Evolutionary conservation across 2,113 vertebrate genomes (phyloP), one percentile per base, ranked within the genome.

Genomic region (Pygoscelis antarcticus): DNA sequence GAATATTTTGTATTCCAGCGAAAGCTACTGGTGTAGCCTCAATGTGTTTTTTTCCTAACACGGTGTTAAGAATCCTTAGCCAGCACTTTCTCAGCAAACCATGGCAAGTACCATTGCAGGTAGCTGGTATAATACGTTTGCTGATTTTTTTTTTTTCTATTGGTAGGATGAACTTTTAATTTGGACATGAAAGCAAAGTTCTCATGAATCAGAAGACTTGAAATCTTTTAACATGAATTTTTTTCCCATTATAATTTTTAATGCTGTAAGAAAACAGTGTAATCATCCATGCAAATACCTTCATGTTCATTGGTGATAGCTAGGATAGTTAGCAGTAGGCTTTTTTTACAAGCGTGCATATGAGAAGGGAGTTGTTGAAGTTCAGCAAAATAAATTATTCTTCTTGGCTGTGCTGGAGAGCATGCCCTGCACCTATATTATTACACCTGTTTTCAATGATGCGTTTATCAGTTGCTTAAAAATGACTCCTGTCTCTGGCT

Each of bases 401-500:
- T 87, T 18, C 26, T 36, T 83, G 57, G 11, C 54, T 94, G 25
- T 88, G 68, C 46, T 90, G 69, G 61, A 46, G 79, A 86, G 49
- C 36, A 6, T 87, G 77, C 26, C 64, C 71, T 66, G 76, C 30
- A 85, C 79, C 70, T 92, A 14, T 90, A 90, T 93, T 95, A 89
- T 92, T 85, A 65, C 84, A 93, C 92, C 89, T 97, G 79, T 95
- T 95, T 93, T 93, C 91, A 96, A 77, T 95, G 89, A 87, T 90
- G 79, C 55, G 42, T 91, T 93, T 95, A 96, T 94, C 51, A 64
- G 82, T 85, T 89, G 68, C 84, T 95, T 97, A 83, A 92, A 93
- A 96, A 78, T 90, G 57, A 78, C n/a, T 93, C 52, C 58, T 5
- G 7, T 94, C 44, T 90, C 78, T 91, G 87, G 26, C 84, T 93